Conservation (phyloP, 35 echinoderm and acorn worm species). For the Lytechinus variegatus region DNA sequence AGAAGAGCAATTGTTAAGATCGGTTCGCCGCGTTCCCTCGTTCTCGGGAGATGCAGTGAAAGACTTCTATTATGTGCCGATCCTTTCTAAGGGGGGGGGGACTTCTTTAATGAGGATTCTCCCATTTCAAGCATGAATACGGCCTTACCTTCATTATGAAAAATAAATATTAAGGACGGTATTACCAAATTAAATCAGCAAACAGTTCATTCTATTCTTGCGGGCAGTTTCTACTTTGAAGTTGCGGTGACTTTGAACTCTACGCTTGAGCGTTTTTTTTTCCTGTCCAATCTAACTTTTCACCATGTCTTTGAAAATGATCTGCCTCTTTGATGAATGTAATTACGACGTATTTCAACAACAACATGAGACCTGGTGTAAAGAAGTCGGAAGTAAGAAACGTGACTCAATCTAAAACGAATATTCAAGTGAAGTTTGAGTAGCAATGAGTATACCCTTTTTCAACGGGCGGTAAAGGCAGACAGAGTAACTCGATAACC, state of each 20-base stretch:
- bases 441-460: neutral
- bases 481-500: neutral
- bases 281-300: neutral
- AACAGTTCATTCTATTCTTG: neutral
- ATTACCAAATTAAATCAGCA: neutral
- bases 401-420: neutral
- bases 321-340: neutral
- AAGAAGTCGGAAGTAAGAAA: neutral
- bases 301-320: neutral
- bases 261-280: neutral
- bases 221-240: neutral
- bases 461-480: neutral
- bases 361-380: neutral
- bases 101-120: too few species aligned
- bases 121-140: too few species aligned
- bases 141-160: neutral
- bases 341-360: conserved; percentile 19
- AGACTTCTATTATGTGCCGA: too few species aligned
- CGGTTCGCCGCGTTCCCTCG: too few species aligned
- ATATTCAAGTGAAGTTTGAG: neutral
- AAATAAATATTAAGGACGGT: neutral
- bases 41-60: too few species aligned
- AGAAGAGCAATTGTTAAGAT: too few species aligned
- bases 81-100: too few species aligned
- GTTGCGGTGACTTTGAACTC: neutral